phyloP scores from a whole-genome alignment of 2,113 vertebrate genomes.

The Malurus melanocephalus region DNA sequence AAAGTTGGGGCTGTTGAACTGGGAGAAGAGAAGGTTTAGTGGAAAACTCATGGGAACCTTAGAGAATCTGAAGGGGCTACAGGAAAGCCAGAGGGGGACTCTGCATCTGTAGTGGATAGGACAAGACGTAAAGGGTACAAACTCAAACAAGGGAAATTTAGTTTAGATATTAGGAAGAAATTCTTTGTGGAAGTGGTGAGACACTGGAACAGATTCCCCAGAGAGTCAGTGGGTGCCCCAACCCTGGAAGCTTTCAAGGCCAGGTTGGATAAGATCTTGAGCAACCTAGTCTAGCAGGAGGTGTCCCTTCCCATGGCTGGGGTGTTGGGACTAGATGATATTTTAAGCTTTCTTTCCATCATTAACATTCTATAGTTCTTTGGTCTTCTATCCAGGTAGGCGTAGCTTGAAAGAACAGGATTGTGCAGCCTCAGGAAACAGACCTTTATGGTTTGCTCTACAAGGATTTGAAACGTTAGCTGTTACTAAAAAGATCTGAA shows the following conservation, averaged over 20 bases:
- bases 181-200: background rate
- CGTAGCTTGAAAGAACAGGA: background rate
- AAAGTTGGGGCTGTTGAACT: background rate
- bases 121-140: background rate
- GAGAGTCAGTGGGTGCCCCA: rapidly evolving
- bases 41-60: background rate
- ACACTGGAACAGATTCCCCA: background rate
- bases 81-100: too few species aligned
- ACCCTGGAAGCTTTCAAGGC: background rate
- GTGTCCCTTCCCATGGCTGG: too few species aligned
- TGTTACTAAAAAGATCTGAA: background rate
- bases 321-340: background rate
- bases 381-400: background rate
- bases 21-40: background rate
- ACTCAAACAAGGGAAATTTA: background rate
- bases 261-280: background rate
- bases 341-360: background rate
- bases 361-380: background rate
- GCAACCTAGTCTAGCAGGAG: background rate
- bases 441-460: background rate
- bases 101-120: too few species aligned
- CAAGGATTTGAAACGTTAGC: background rate
- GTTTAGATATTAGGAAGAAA: background rate
- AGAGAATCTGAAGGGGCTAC: background rate
- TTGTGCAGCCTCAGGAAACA: background rate